A percentile compares a stretch with the other conserved stretches of the same genome.
Conservation (phyloP, 1,140 invertebrate species). For the Anthonomus grandis region DNA sequence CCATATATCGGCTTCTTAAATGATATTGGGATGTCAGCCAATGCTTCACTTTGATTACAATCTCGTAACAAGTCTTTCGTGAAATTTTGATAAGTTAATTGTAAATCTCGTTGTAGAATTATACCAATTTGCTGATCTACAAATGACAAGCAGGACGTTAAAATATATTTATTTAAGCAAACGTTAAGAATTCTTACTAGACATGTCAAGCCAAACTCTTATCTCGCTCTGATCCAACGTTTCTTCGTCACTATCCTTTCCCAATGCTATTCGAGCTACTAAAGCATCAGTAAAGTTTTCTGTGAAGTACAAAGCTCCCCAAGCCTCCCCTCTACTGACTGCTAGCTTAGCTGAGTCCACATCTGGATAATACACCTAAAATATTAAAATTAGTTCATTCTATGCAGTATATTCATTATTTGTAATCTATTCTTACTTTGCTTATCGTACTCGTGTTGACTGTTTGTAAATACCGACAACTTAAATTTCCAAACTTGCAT, state of each 20-base stretch:
- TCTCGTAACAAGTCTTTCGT: slow-evolving; percentile 60
- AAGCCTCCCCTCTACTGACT: slow-evolving; percentile 71
- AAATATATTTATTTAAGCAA: neutral
- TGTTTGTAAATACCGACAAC: slow-evolving; percentile 72
- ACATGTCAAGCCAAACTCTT: slow-evolving; percentile 81
- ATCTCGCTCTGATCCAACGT: slow-evolving; percentile 72
- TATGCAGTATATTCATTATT: neutral
- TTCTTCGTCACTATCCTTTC: slow-evolving; percentile 64
- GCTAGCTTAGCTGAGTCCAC: slow-evolving; percentile 65
- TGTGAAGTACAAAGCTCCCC: slow-evolving; percentile 79
- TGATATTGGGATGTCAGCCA: slow-evolving; percentile 71
- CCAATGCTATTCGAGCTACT: slow-evolving; percentile 64
- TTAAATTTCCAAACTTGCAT: slow-evolving; percentile 66
- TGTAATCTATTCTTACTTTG: slow-evolving; percentile 45
- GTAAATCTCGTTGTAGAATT: slow-evolving; percentile 71
- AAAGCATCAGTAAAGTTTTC: slow-evolving; percentile 79
- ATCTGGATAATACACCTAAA: slow-evolving; percentile 61
- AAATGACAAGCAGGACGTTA: slow-evolving; percentile 33
- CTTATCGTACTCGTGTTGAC: slow-evolving; percentile 64
- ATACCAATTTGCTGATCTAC: slow-evolving; percentile 89
- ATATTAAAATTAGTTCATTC: neutral
- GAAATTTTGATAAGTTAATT: slow-evolving; percentile 71
- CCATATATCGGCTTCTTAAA: slow-evolving; percentile 86
- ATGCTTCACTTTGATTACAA: slow-evolving; percentile 69
- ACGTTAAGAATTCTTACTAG: slow-evolving; percentile 64